Evolutionary conservation across 2,113 vertebrate species (phyloP), one percentile per base, ranked within the genome.

Genomic region (Pteruthius melanotis): DNA sequence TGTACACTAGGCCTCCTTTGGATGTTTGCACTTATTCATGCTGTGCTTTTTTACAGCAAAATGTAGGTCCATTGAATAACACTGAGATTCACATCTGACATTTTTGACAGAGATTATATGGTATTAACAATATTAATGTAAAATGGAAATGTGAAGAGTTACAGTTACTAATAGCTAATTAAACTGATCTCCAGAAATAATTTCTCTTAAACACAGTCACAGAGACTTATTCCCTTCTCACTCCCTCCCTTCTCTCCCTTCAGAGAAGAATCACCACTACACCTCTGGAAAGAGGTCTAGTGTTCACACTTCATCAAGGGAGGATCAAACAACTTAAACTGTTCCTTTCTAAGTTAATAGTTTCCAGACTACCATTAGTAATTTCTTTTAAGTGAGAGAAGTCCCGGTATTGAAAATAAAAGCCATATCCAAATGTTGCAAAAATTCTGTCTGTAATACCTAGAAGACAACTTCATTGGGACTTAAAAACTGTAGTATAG

Each of bases 261-360:
- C 35, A n/a, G 64, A 82, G 78, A 83, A 71, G 83, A 89, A 93
- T 96, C 88, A 78, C 68, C 75, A 76, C 87, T 96, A 93, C 63
- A 94, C 66, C 66, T 71, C 74, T 23, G 26, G 91, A 94, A 95
- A 96, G 84, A 84, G 49, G 39, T 91, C 86, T 94, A 93, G 89
- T 96, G 92, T 97, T 98, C 96, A 93, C 97, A 96, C 94, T 97
- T 98, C 89, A 97, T 98, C 97, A 95, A 95, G 97, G 61, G 90
- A 95, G 69, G 92, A 97, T 97, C 94, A 97, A 98, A 96, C 94
- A 93, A 63, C 93, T 94, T 94, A 93, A 97, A 93, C 83, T 87
- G 70, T 91, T 96, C 64, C 90, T 96, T 95, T 96, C 90, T 15
- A 95, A 97, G 92, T 92, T 97, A 96, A 97, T 96, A 33, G 27